Base-by-base conservation (phyloP, 30 jellyfish, hydroid and myxozoan genomes). In the Cassiopea andromeda region DNA sequence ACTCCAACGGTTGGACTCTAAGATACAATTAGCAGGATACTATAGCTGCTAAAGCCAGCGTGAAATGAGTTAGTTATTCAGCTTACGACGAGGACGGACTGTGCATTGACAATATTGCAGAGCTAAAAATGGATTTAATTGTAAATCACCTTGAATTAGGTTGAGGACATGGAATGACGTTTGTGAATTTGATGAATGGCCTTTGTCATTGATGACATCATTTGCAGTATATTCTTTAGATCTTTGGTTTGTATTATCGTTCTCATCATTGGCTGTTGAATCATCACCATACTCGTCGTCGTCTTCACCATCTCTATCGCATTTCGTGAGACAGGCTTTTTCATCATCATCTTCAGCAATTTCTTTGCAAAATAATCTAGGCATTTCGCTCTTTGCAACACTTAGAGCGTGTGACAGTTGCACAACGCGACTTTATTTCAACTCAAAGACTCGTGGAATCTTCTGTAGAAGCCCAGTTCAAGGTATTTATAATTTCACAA, bases 141-240 rank as follows among this genome's bases (percentile, higher is more conserved):
- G 38, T 27, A 27, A 27, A 27, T 27, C 64, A 91, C 97, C 97
- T 84, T 91, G 97, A 48, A 92, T 87, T 81, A 92, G 69, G 78
- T 92, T 92, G 12, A 92, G 87, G 10, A 92, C 77, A 59, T 87
- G 88, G 83, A 80, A 92, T 6, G 92, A 92, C 50, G 98, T 81
- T 58, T 92, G 98, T 8, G 80, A 75, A 38, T 60, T 69, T 18
- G 98, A 83, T 0, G 94, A 86, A n/a, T 69, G 74, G 16, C 81
- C 85, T 17, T 87, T 91, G 44, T 47, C 76, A 68, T 83, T 72
- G 14, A 27, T 68, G 1, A 0, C 12, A 14, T n/a, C 58, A 38
- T 81, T 73, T 6, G 46, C 60, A 6, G 16, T 16, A 44, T 75
- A 27, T 4, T 77, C 54, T 16, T 2, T 27, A 8, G 10, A 1